Conservation (phyloP, 2,888 invertebrate genomes). For the Herminia tarsipennalis region DNA sequence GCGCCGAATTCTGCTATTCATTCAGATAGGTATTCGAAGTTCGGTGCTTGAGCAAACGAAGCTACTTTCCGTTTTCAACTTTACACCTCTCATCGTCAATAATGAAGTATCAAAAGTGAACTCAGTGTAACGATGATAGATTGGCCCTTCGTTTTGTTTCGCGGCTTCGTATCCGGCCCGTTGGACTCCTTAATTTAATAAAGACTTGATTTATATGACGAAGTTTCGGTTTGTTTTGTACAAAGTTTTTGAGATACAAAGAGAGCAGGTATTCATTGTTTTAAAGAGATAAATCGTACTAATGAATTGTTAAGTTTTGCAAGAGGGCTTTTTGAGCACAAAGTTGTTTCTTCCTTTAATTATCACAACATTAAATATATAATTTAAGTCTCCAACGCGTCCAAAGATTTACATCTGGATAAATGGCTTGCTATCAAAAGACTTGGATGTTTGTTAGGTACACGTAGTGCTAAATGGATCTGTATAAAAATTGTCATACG, state of each 20-base stretch:
- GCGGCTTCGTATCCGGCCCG: constrained; percentile 2
- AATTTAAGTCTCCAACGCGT: too few relatives aligned
- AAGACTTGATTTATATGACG: constrained; percentile 24
- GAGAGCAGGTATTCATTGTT: constrained; percentile 23
- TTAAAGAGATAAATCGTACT: constrained; percentile 11
- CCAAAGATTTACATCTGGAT: too few relatives aligned
- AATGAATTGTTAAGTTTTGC: constrained; percentile 1
- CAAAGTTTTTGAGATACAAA: constrained; percentile 10
- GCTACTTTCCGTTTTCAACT: too few relatives aligned
- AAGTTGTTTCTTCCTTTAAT: too few relatives aligned
- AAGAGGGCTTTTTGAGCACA: not conserved
- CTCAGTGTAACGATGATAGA: constrained; percentile 34
- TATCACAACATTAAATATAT: too few relatives aligned
- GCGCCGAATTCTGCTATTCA: too few relatives aligned
- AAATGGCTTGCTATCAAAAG: too few relatives aligned
- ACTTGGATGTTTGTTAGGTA: too few relatives aligned
- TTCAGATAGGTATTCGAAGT: too few relatives aligned
- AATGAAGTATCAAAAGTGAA: constrained; percentile 27
- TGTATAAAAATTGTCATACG: too few relatives aligned
- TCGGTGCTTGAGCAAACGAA: too few relatives aligned
- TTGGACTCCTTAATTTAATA: constrained; percentile 14
- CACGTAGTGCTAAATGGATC: too few relatives aligned
- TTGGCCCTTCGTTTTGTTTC: constrained; percentile 22
- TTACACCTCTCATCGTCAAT: constrained; percentile 9
- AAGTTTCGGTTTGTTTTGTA: constrained; percentile 13